These are phyloP conservation scores for Silurus meridionalis DNA, from an alignment of 2,113 vertebrate species.

Conservation along the genomic window DNA sequence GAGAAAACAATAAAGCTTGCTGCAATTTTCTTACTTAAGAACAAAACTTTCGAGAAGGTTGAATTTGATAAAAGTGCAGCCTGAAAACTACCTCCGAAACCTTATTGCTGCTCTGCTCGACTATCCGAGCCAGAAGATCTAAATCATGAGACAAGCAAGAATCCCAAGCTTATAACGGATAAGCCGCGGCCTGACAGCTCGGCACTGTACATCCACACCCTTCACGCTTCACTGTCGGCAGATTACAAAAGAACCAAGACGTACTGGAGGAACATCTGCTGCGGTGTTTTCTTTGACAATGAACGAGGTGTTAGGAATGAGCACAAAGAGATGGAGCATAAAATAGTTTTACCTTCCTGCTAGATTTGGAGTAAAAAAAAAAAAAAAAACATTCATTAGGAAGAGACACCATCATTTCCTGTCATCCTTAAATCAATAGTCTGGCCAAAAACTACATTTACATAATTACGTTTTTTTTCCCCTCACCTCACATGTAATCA, in stretches of 20 bases:
- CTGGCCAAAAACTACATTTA: background rate
- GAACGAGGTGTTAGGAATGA: background rate
- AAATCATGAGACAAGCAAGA: slow-evolving; percentile 48
- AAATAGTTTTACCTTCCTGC: slow-evolving; percentile 10
- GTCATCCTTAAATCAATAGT: background rate
- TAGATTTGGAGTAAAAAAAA: background rate
- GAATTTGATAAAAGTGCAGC: slow-evolving; percentile 9
- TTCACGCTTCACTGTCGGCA: background rate
- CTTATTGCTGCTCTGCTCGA: background rate
- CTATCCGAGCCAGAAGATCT: slow-evolving; percentile 1
- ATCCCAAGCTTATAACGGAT: slow-evolving; percentile 27
- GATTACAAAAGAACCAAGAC: background rate
- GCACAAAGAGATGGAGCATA: background rate
- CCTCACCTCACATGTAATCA: background rate
- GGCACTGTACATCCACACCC: slow-evolving; percentile 8
- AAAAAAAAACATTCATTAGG: background rate
- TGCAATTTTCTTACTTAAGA: background rate
- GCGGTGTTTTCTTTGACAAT: slow-evolving; percentile 1
- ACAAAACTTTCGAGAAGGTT: background rate
- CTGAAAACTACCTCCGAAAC: slow-evolving; percentile 3
- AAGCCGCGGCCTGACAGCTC: background rate
- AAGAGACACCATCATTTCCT: background rate
- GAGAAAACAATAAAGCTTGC: slow-evolving; percentile 12
- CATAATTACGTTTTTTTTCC: background rate
- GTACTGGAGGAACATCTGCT: slow-evolving; percentile 14